Base-by-base conservation (phyloP, 2,888 invertebrate species). In the Epistrophe eligans region DNA sequence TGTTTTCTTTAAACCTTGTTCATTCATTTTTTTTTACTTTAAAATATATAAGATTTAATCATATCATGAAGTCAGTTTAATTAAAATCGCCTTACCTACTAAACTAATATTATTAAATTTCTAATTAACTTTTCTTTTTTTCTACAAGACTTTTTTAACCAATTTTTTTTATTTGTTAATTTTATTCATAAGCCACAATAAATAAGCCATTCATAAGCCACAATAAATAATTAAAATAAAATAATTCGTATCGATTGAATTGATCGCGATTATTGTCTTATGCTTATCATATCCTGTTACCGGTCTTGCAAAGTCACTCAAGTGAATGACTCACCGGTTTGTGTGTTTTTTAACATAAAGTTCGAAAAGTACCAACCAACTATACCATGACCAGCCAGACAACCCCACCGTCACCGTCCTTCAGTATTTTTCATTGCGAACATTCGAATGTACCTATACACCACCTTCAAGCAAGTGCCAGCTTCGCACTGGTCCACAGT, bases 351-450 rank as follows among this genome's bases (percentile, higher is more conserved):
- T 0, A 4, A 6, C 38, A 9, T 24, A 6, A 40, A 40, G 40
- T 60, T 40, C 19, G n/a, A 62, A 62, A 62, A 60, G 40, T 45
- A 66, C 67, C 60, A 50, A 52, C 55, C 52, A 81, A 28, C 58
- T 1, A 57, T 70, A 70, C 58, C 82, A 83, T 73, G 55, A 70
- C 67, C 77, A 79, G 48, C 9, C 43, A 62, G 38, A 40, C 77
- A 55, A 74, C 85, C 77, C 67, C 83, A 79, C 83, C 83, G 87
- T 62, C 83, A 79, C 83, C 87, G 87, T 82, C 87, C 83, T 87
- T 87, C 87, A 72, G 8, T 43, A 40, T 66, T 50, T 71, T 76
- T 66, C 43, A 57, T 48, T 50, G 24, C 52, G 28, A 57, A 60
- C 71, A 82, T 82, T 83, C 82, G 79, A 83, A 77, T 79, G 79